These are phyloP conservation scores for Monomorium pharaonis DNA, from an alignment of 1,140 invertebrate genomes.

Conservation along the genomic window DNA sequence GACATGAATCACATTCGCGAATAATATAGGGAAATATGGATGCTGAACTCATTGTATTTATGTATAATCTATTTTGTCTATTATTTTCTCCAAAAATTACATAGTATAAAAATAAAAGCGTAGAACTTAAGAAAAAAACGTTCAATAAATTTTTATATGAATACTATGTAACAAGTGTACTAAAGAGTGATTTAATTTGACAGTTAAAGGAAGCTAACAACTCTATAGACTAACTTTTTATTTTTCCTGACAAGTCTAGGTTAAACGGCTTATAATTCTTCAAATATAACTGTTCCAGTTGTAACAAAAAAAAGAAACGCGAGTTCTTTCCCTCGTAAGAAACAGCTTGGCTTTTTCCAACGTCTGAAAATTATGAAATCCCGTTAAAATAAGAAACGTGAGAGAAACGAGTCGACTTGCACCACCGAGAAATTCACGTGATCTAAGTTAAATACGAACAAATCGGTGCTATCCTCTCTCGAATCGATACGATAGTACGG, in stretches of 20 bases:
- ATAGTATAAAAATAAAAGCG: background rate
- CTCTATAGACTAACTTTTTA: background rate
- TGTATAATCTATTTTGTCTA: background rate
- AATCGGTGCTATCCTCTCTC: constrained; percentile 25
- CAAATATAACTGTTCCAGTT: background rate
- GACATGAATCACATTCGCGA: background rate
- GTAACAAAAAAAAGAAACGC: background rate
- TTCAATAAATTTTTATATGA: background rate
- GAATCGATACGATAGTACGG: background rate
- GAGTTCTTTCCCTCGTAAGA: no score
- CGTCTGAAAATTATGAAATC: background rate
- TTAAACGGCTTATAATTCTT: background rate
- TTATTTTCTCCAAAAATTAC: background rate
- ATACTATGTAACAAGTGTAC: background rate
- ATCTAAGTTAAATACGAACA: constrained; percentile 7
- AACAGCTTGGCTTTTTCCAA: background rate
- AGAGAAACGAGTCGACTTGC: background rate
- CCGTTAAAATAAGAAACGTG: background rate
- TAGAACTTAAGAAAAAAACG: background rate
- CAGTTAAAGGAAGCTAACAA: background rate
- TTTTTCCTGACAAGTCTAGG: background rate
- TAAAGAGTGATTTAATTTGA: constrained; percentile 2
- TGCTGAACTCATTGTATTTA: background rate
- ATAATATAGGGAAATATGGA: background rate
- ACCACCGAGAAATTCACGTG: background rate